Conservation (phyloP, 92 coral and sea anemone species). For the Paramuricea clavata region DNA sequence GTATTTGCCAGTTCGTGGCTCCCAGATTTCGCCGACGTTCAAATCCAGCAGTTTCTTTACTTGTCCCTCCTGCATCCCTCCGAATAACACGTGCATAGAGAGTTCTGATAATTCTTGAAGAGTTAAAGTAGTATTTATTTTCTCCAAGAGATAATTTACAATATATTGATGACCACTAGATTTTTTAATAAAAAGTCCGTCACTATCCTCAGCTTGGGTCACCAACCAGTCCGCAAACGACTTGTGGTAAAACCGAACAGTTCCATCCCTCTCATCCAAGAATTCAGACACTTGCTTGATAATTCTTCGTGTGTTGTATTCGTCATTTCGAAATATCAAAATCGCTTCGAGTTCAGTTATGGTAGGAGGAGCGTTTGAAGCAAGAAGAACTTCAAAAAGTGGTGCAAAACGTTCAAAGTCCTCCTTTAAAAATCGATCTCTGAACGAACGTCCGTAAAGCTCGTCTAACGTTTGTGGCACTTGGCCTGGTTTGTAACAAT, state of each 20-base stretch:
- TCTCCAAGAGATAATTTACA: slow-evolving; percentile 3
- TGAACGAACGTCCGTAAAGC: slow-evolving; percentile 23
- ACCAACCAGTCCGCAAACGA: slow-evolving; percentile 75
- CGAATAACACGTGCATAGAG: slow-evolving; percentile 43
- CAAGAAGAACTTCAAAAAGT: slow-evolving; percentile 69
- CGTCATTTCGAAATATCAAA: slow-evolving; percentile 44
- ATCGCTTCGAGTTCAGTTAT: neutral
- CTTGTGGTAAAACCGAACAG: slow-evolving; percentile 45
- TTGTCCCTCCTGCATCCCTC: neutral
- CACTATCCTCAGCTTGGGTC: slow-evolving; percentile 23
- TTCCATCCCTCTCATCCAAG: slow-evolving; percentile 6
- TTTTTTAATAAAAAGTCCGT: slow-evolving; percentile 29
- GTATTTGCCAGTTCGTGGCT: slow-evolving; percentile 4
- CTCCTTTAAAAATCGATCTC: neutral
- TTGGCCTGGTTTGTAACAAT: neutral
- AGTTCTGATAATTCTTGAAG: slow-evolving; percentile 1
- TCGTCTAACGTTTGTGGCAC: slow-evolving; percentile 36
- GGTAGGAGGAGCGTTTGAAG: slow-evolving; percentile 64
- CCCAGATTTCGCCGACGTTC: slow-evolving; percentile 18
- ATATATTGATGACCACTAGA: slow-evolving; percentile 47
- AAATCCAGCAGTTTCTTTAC: neutral
- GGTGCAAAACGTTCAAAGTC: slow-evolving; percentile 41
- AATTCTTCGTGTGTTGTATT: no score
- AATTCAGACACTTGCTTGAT: slow-evolving; percentile 48
- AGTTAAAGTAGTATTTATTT: neutral